Conservation (phyloP, 2,888 invertebrate species). For the Hylaea fasciaria region DNA sequence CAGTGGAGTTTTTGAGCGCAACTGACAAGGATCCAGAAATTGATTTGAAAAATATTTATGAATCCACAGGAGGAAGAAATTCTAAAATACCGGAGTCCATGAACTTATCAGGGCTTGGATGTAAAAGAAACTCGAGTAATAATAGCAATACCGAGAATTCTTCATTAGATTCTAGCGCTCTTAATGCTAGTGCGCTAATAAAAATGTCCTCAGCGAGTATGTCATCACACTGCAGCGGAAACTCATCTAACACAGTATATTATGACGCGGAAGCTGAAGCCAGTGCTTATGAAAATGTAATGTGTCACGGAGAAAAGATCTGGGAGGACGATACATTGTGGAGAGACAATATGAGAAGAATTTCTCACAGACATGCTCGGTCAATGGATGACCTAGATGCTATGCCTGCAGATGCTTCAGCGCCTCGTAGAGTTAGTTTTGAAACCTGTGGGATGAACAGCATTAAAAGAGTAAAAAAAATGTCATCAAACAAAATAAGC, state of each 20-base stretch:
- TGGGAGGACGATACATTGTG: constrained; percentile 94
- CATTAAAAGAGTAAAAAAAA: constrained; percentile 75
- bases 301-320: constrained; percentile 87
- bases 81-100: constrained; percentile 84
- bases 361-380: constrained; percentile 92
- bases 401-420: constrained; percentile 56
- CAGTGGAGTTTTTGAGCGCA: constrained; percentile 87
- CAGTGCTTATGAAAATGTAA: constrained; percentile 75
- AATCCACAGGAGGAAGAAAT: constrained; percentile 86
- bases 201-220: constrained; percentile 77
- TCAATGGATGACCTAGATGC: constrained; percentile 92
- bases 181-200: constrained; percentile 59
- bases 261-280: constrained; percentile 79
- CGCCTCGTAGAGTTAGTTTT: constrained; percentile 57
- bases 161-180: constrained; percentile 57
- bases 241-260: constrained; percentile 79
- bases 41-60: constrained; percentile 89
- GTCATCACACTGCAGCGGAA: constrained; percentile 80
- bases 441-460: constrained; percentile 71
- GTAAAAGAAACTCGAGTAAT: constrained; percentile 71
- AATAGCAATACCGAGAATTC: constrained; percentile 59
- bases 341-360: constrained; percentile 91
- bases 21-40: constrained; percentile 88
- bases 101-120: constrained; percentile 77
- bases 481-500: constrained; percentile 77